Conservation (phyloP, 2,888 invertebrate genomes). For the Pyrgus malvae region DNA sequence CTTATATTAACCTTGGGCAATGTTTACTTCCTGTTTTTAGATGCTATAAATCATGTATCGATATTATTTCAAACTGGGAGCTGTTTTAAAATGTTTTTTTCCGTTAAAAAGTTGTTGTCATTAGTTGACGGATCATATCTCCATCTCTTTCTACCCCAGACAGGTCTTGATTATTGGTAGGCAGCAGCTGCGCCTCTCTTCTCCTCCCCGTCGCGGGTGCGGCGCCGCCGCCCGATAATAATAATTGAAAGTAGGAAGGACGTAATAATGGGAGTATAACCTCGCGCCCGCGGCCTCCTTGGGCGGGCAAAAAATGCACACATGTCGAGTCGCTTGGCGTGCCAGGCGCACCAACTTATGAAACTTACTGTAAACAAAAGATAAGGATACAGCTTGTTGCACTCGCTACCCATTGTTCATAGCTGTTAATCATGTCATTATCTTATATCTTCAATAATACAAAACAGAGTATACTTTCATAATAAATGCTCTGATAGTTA, state of each 20-base stretch:
- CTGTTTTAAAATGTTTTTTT: background rate
- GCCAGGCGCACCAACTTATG: slow-evolving; percentile 51
- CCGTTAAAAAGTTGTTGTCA: slow-evolving; percentile 34
- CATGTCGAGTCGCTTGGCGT: slow-evolving; percentile 64
- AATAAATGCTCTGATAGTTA: too few relatives aligned
- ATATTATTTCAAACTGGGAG: background rate
- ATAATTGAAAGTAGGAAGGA: slow-evolving; percentile 83
- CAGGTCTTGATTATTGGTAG: slow-evolving; percentile 82
- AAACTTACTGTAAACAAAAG: slow-evolving; percentile 62
- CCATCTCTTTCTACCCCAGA: slow-evolving; percentile 66
- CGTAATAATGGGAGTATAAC: slow-evolving; percentile 83
- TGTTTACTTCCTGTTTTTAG: background rate
- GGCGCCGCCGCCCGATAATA: slow-evolving; percentile 79
- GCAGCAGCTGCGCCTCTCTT: slow-evolving; percentile 83
- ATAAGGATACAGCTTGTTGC: slow-evolving; percentile 50
- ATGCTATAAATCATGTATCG: background rate
- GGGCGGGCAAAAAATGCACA: slow-evolving; percentile 82
- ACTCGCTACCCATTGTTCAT: slow-evolving; percentile 51
- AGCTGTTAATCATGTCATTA: too few relatives aligned
- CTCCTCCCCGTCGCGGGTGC: slow-evolving; percentile 79
- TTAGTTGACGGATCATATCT: slow-evolving; percentile 45
- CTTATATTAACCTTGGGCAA: background rate
- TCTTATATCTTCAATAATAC: too few relatives aligned
- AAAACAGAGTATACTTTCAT: too few relatives aligned
- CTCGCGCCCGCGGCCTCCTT: slow-evolving; percentile 82